Evolutionary conservation across 2,797 vertebrate genomes (phyloP), one percentile per base, ranked within the genome.

Genomic region (Spheniscus humboldti): DNA sequence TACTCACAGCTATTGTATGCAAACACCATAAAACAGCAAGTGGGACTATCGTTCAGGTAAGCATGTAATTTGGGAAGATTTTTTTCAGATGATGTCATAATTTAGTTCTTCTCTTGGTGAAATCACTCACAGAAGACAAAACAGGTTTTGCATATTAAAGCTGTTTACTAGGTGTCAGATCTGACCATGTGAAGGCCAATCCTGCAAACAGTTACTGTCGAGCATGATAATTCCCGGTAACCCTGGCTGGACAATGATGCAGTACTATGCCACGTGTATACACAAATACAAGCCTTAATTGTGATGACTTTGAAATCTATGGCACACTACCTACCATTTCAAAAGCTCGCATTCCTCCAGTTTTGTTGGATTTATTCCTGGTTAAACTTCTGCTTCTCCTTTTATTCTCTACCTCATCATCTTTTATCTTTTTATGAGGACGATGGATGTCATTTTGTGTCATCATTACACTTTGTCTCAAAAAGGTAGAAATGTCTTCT

Each of bases 401-500:
- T 91, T 90, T 96, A 87, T 91, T 77, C 94, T 97, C 91, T 84
- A 20, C 86, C 94, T 96, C 83, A 89, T 90, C 96, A 95, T 43
- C 50, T 86, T 94, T 80, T 88, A 68, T 62, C 24, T 85, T 92
- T 82, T 68, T 78, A 27, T 59, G 88, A 68, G 74, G 78, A 95
- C 92, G 96, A 87, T 88, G 74, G 92, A 63, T 91, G 73, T 88
- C 86, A 95, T 94, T 97, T 91, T 94, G 93, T 91, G 89, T 93
- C 88, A 94, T 93, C 91, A 55, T 87, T 96, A 88, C 63, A 81
- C n/a, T 90, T 96, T 75, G 76, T 60, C 81, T 95, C 55, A 78
- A 93, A 95, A 96, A 97, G 92, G 60, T 71, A 97, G 95, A 94
- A 95, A 59, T 78, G 71, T 95, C 91, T 94, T 96, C 84, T 81